Percentiles rank a stretch among this genome's conserved stretches.
Conservation (phyloP, 1,140 invertebrate species). For the Orchesella cincta region DNA sequence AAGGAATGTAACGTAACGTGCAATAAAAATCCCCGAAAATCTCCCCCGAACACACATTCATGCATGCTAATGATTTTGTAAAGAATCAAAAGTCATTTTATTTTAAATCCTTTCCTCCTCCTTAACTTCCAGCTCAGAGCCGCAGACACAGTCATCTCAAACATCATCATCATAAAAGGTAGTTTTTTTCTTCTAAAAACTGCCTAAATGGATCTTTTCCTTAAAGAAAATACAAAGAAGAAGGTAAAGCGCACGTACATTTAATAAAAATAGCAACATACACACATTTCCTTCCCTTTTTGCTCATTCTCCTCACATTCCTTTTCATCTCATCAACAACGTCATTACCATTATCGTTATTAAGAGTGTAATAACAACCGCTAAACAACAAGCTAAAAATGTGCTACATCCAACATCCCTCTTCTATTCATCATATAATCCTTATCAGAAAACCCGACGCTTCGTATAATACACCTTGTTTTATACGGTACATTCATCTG, state of each 20-base stretch:
- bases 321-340: not conserved
- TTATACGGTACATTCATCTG: not conserved
- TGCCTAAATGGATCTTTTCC: not conserved
- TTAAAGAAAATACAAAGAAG: not conserved
- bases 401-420: too few species aligned
- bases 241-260: constrained; percentile 17
- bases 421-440: too few species aligned
- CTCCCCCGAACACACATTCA: too few species aligned
- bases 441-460: too few species aligned
- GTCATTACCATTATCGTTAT: constrained; percentile 19
- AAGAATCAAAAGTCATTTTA: not conserved
- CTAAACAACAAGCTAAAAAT: not conserved
- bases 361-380: constrained; percentile 17
- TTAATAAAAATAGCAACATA: constrained; percentile 10
- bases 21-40: too few species aligned
- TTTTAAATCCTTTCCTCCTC: not conserved
- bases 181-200: not conserved
- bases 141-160: not conserved
- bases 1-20: too few species aligned
- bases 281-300: not conserved
- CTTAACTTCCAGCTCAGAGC: not conserved
- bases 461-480: not conserved
- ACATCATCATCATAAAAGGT: not conserved
- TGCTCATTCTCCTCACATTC: not conserved
- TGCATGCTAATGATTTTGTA: constrained; percentile 24